Percentiles rank a stretch among this genome's conserved stretches.
phyloP scores from a whole-genome alignment of 2,113 vertebrate genomes.

The Cathartes aura region DNA sequence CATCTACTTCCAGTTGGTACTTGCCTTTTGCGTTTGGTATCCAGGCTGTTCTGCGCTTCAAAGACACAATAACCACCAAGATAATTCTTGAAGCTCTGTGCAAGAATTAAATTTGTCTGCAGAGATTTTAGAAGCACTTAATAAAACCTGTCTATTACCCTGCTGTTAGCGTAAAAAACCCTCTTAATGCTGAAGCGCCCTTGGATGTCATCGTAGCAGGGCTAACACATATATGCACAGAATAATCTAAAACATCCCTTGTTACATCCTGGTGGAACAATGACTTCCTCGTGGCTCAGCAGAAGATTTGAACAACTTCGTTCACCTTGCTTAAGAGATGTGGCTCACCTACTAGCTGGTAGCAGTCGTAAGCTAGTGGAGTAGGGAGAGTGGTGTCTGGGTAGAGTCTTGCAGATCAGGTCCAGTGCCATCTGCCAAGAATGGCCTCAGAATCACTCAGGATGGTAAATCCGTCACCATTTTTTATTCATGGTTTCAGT shows the following conservation, averaged over 20 bases:
- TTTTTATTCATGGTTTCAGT: not conserved
- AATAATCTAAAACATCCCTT: not conserved
- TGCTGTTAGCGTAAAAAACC: not conserved
- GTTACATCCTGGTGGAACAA: not conserved
- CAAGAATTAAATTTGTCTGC: slow-evolving; percentile 33
- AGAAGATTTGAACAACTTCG: not conserved
- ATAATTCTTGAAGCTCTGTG: not conserved
- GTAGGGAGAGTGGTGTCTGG: not conserved
- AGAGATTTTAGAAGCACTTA: not conserved
- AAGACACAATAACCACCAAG: slow-evolving; percentile 1
- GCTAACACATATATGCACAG: not conserved
- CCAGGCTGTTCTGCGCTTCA: not conserved
- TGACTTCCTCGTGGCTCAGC: not conserved
- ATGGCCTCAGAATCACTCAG: not conserved
- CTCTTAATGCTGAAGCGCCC: not conserved
- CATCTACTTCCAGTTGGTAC: slow-evolving; percentile 14
- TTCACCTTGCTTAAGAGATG: not conserved
- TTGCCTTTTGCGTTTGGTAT: slow-evolving; percentile 21
- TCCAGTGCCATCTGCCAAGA: not conserved
- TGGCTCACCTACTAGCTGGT: not conserved
- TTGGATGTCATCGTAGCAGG: not conserved
- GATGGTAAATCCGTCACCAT: not conserved
- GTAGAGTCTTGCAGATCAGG: not conserved
- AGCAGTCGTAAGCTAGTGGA: not conserved
- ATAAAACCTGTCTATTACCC: not conserved